Percentiles rank a stretch among this genome's conserved stretches.
phyloP scores from a whole-genome alignment of 2,888 invertebrate species.

The Nemoura dubitans region DNA sequence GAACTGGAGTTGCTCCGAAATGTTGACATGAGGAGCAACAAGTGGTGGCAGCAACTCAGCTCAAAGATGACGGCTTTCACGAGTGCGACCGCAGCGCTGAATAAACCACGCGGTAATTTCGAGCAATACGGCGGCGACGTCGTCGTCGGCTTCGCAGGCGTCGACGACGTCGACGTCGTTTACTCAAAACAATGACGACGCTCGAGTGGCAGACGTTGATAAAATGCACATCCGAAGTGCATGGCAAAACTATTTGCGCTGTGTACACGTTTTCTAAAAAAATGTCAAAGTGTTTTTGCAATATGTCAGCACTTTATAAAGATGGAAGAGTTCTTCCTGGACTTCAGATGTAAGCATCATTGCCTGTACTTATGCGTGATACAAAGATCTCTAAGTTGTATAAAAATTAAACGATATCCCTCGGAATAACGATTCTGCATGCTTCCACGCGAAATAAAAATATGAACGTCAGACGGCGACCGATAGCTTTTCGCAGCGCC shows the following conservation, averaged over 20 bases:
- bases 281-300: background rate
- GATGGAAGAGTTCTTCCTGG: too few species aligned
- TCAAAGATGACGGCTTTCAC: constrained; percentile 32
- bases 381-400: too few species aligned
- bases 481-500: too few species aligned
- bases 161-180: background rate
- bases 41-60: constrained; percentile 23
- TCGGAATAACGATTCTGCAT: too few species aligned
- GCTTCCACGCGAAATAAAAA: too few species aligned
- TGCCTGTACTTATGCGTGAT: too few species aligned
- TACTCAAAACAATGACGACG: constrained; percentile 28
- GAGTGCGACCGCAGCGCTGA: constrained; percentile 34
- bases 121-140: constrained; percentile 12
- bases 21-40: constrained; percentile 38
- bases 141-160: background rate
- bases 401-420: too few species aligned
- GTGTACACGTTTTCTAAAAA: background rate
- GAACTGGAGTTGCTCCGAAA: background rate
- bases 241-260: background rate
- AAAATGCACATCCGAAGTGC: background rate
- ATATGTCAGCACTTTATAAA: too few species aligned
- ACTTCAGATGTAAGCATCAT: too few species aligned
- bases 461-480: too few species aligned
- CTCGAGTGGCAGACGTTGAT: background rate
- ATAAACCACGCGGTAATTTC: constrained; percentile 36